phyloP scores from a whole-genome alignment of 2,797 vertebrate genomes.

The Oreochromis grahami region DNA sequence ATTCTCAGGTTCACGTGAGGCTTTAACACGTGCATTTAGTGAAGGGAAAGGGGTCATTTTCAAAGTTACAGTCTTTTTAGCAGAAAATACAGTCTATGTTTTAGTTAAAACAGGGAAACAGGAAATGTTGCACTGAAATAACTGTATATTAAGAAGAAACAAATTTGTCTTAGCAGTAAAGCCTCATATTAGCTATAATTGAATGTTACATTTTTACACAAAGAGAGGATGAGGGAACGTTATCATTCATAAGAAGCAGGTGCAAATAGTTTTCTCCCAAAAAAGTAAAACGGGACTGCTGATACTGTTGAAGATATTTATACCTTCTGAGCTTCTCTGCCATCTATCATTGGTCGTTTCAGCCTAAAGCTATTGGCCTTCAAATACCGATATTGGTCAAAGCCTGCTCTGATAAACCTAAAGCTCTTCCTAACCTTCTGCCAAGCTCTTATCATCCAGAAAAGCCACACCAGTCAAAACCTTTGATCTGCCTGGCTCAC shows the following conservation, averaged over 20 bases:
- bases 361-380: conserved; percentile 14
- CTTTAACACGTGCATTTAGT: neutral
- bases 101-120: neutral
- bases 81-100: neutral
- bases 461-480: conserved; percentile 43
- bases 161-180: neutral
- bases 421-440: conserved; percentile 50
- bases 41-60: neutral
- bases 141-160: neutral
- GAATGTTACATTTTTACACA: neutral
- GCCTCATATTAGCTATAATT: neutral
- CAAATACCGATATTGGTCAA: conserved; percentile 19
- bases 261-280: neutral
- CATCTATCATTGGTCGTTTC: neutral
- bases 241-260: neutral
- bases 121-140: neutral
- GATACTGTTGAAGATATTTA: neutral
- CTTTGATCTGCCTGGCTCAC: conserved; percentile 65
- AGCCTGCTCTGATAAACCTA: conserved; percentile 39
- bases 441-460: conserved; percentile 56
- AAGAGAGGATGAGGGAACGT: neutral
- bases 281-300: too few relatives aligned
- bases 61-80: neutral
- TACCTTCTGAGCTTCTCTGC: neutral
- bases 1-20: neutral